phyloP scores from a whole-genome alignment of 2,113 vertebrate genomes.

The Mugil cephalus region DNA sequence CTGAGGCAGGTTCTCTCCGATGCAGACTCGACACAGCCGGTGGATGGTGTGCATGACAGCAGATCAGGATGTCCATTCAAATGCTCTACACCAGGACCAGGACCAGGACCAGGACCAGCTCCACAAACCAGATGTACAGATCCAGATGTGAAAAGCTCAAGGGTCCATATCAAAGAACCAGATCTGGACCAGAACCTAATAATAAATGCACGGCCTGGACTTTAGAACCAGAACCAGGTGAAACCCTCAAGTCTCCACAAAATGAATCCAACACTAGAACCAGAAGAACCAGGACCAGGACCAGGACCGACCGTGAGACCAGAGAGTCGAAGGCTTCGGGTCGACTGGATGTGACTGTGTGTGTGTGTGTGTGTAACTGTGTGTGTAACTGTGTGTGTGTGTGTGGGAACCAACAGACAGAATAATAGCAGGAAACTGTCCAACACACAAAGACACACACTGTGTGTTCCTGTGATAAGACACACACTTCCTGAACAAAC shows the following conservation, averaged over 20 bases:
- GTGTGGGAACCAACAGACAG: constrained; percentile 48
- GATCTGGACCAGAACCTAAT: too few species aligned
- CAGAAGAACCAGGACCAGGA: not conserved
- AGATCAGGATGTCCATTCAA: not conserved
- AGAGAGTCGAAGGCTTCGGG: too few species aligned
- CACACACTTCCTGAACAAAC: constrained; percentile 57
- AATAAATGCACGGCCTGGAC: too few species aligned
- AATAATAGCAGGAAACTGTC: constrained; percentile 67
- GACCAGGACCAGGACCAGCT: not conserved
- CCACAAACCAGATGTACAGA: not conserved
- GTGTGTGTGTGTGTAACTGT: not conserved
- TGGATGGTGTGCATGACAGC: constrained; percentile 90
- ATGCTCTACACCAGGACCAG: not conserved
- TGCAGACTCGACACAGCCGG: constrained; percentile 91
- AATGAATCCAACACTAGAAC: not conserved
- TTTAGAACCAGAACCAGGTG: too few species aligned
- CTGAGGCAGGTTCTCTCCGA: constrained; percentile 90
- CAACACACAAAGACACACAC: constrained; percentile 25
- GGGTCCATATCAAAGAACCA: not conserved
- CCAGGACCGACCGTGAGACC: not conserved
- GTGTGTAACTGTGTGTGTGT: not conserved
- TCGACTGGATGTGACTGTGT: constrained; percentile 41
- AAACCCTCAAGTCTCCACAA: too few species aligned
- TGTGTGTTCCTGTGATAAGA: constrained; percentile 63
- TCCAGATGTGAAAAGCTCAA: not conserved